These are phyloP conservation scores for Aporophyla nigra DNA, from an alignment of 2,888 invertebrate species.

Conservation along the genomic window DNA sequence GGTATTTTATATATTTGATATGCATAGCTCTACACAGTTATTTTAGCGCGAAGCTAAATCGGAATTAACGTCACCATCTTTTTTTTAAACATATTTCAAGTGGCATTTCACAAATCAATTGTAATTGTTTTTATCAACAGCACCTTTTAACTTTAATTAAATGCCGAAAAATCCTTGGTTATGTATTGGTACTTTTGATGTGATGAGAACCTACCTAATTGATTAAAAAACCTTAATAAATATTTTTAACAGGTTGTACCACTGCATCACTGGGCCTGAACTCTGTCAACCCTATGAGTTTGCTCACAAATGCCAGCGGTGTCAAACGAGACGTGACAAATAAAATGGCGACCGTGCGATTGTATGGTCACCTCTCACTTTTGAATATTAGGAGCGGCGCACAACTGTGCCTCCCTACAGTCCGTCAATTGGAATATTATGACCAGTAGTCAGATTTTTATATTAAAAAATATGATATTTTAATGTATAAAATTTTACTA, in stretches of 20 bases:
- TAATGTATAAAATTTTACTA: too few relatives aligned
- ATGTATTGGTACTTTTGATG: neutral
- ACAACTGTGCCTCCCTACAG: constrained; percentile 37
- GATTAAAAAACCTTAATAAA: neutral
- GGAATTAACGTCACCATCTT: neutral
- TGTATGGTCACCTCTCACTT: constrained; percentile 83
- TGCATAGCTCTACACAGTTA: neutral
- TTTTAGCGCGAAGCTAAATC: neutral
- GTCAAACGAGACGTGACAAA: constrained; percentile 87
- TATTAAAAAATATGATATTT: neutral
- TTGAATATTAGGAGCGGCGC: constrained; percentile 67
- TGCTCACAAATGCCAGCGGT: constrained; percentile 77
- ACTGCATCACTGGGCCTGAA: constrained; percentile 6
- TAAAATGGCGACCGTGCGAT: constrained; percentile 81
- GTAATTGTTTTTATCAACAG: neutral
- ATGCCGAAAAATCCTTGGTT: neutral
- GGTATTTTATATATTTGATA: neutral
- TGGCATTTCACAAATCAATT: neutral
- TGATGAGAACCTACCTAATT: neutral
- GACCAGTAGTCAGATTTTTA: neutral
- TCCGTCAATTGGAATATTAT: neutral
- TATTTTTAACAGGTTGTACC: constrained; percentile 11
- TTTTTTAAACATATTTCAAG: neutral
- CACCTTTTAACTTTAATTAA: too few relatives aligned
- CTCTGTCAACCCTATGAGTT: constrained; percentile 54